phyloP scores from a whole-genome alignment of 2,888 invertebrate species.

The Nomada flava region DNA sequence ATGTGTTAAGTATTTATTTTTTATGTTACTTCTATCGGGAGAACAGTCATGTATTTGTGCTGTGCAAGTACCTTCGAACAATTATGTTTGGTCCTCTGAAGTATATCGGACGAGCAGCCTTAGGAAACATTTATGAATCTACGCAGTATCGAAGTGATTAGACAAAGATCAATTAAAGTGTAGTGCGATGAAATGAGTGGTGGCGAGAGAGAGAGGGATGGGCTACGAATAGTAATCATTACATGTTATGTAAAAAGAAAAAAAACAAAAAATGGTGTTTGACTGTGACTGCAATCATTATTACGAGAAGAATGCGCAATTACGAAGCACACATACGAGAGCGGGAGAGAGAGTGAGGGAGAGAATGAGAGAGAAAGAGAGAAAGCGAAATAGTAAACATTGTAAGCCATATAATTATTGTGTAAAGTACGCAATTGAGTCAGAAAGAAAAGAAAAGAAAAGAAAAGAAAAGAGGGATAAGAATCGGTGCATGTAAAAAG shows the following conservation, averaged over 20 bases:
- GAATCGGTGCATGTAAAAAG: constrained; percentile 15
- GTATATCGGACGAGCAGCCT: constrained; percentile 82
- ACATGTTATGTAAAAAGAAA: constrained; percentile 66
- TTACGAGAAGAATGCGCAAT: constrained; percentile 67
- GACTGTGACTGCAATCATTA: constrained; percentile 84
- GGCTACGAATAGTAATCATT: constrained; percentile 71
- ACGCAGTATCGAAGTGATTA: constrained; percentile 64
- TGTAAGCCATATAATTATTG: constrained; percentile 62
- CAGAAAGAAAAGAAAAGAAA: not conserved
- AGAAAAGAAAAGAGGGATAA: too few species aligned
- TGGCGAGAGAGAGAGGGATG: constrained; percentile 46
- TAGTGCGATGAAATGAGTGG: constrained; percentile 46
- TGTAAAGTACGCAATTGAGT: constrained; percentile 48
- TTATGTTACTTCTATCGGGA: constrained; percentile 62
- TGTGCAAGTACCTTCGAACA: constrained; percentile 67
- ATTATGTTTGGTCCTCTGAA: constrained; percentile 81
- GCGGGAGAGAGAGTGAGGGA: constrained; percentile 22
- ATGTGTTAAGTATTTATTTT: constrained; percentile 77
- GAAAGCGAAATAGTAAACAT: constrained; percentile 35
- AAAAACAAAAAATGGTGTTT: constrained; percentile 70
- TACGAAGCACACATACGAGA: constrained; percentile 59
- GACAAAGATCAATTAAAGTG: constrained; percentile 63
- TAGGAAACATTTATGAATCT: constrained; percentile 68
- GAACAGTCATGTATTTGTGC: constrained; percentile 60
- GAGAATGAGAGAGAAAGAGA: constrained; percentile 24